Evolutionary conservation across 2,888 invertebrate genomes (phyloP), one percentile per base, ranked within the genome.

Genomic region (Tetramorium bicarinatum): DNA sequence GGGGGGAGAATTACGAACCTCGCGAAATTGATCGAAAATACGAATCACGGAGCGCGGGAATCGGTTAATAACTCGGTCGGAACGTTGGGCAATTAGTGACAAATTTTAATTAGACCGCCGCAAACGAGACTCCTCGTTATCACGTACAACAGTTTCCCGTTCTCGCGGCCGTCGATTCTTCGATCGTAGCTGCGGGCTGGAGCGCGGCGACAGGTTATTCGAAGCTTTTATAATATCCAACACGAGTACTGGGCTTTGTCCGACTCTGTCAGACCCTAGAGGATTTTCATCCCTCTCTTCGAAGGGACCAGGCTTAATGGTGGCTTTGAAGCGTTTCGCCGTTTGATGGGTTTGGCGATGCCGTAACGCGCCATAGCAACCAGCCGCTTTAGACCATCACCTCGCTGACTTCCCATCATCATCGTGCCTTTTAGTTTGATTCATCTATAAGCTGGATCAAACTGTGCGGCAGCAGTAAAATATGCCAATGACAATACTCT

Each of bases 291-390:
- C 56, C 76, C 15, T 29, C 54, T 64, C 25, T 54, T 77, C 25
- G 47, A 71, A 34, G 72, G 72, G 71, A 82, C 62, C 80, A 81
- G 54, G 90, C 88, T 89, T 91, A 91, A 87, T 88, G 87, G 84
- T 75, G 75, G 91, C 91, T 93, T 92, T 92, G 91, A 92, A 92
- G 88, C 89, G 87, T 86, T 86, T 86, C 87, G 85, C 71, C 90
- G 91, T 92, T 92, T 92, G 93, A 93, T 93, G 92, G 91, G 89
- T 92, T 92, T 89, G 87, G 84, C 90, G 84, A 93, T 91, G 92
- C 90, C 89, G 88, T 91, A 92, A 93, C 90, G 91, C 87, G 85
- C 85, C 85, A 69, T 76, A 77, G 87, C 82, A 90, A 86, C 85
- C 85, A 82, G 85, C 80, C 84, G 84, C 82, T 85, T 89, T 85